Base-by-base conservation (phyloP, 2,888 invertebrate species). In the Chydorus sphaericus region DNA sequence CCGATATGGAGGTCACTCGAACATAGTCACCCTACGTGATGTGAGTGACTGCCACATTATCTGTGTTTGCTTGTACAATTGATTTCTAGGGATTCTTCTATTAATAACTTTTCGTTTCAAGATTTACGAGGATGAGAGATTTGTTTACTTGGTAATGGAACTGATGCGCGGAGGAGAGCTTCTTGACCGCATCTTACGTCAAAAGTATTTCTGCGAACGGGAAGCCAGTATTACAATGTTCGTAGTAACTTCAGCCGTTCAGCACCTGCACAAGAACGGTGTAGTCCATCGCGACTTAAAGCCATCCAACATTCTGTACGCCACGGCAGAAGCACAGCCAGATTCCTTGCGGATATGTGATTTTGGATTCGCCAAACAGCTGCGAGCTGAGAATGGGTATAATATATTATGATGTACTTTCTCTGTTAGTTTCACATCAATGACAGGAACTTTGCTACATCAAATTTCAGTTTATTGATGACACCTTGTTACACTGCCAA, bases 401-500 rank as follows among this genome's bases (percentile, higher is more conserved):
- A 14, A 7, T 23, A 16, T 39, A 20, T 23, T 7, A 14, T 8
- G 23, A 4, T 10, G 4, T 23, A 26, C 14, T 38, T 38, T 7
- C 6, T 3, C 8, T 7, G 38, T 14, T 14, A 38, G n/a, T n/a
- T n/a, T n/a, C n/a, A n/a, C n/a, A n/a, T n/a, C n/a, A n/a, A n/a
- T n/a, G n/a, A n/a, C n/a, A n/a, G n/a, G n/a, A n/a, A n/a, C n/a
- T n/a, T n/a, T n/a, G n/a, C n/a, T n/a, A n/a, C n/a, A n/a, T n/a
- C n/a, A n/a, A n/a, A n/a, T n/a, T 26, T 11, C 7, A 93, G 97
- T n/a, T 77, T 98, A 18, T 76, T 98, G 48, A 98, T 98, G 97
- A 98, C 98, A 2, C 98, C 98, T 1, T 98, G 97, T 70, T 98
- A 98, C 71, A 98, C 98, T 11, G 96, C 96, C 50, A 94, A 96